These are phyloP conservation scores for Campoletis sonorensis DNA, from an alignment of 1,140 invertebrate genomes.

Conservation along the genomic window DNA sequence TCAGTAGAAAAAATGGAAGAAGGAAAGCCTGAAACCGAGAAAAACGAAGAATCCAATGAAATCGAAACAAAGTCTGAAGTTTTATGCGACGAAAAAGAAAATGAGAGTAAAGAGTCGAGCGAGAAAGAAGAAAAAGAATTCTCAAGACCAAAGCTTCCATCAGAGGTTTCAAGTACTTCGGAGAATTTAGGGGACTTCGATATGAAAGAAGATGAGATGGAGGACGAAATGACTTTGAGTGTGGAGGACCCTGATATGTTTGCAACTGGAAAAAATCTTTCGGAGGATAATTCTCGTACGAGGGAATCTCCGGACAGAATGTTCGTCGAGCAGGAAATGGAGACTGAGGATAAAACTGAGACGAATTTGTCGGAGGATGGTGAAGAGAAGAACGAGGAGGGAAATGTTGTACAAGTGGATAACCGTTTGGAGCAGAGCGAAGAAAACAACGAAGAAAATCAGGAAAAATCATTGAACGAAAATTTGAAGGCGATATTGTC, in stretches of 20 bases:
- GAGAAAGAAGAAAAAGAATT: not conserved
- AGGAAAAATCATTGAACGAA: slow-evolving; percentile 34
- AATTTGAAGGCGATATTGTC: slow-evolving; percentile 29
- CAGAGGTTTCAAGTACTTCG: not conserved
- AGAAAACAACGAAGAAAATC: slow-evolving; percentile 5
- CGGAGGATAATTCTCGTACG: not conserved
- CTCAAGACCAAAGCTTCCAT: not conserved
- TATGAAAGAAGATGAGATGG: not conserved
- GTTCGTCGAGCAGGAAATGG: not conserved
- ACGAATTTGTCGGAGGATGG: slow-evolving; percentile 34
- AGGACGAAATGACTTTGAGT: slow-evolving; percentile 38
- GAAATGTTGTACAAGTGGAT: not conserved
- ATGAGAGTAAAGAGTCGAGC: not conserved
- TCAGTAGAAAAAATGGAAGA: not conserved
- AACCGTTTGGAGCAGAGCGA: slow-evolving; percentile 3
- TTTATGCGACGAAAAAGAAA: not conserved
- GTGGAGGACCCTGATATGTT: slow-evolving; percentile 3
- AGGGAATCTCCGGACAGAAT: not conserved
- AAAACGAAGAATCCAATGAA: not conserved
- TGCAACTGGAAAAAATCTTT: not conserved
- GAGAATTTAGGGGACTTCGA: not conserved
- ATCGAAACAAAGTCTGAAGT: not conserved
- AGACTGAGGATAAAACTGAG: not conserved
- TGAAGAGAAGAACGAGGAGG: slow-evolving; percentile 19
- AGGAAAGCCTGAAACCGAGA: not conserved